Evolutionary conservation across 2,113 vertebrate species (phyloP), one percentile per base, ranked within the genome.

Genomic region (Ursus arctos): DNA sequence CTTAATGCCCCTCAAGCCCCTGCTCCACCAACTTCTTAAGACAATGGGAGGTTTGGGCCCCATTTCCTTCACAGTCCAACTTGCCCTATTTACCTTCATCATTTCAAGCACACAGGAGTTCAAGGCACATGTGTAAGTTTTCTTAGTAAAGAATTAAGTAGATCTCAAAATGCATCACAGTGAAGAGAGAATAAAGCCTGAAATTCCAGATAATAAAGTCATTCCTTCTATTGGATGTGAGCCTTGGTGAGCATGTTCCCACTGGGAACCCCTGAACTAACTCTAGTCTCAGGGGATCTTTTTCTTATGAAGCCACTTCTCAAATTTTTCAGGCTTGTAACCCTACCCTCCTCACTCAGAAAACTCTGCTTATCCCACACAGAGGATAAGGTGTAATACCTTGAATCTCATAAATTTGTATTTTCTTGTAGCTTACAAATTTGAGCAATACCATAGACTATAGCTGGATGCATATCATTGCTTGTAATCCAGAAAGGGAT

Each of bases 361-460:
- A 92, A 83, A 67, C 33, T 43, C 22, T 67, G 19, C 21, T 80
- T 95, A 49, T 53, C 19, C 6, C 26, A 49, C 55, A 59, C 57
- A 87, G 69, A 95, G 6, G 43, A 28, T 65, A 9, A 82, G 0
- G 6, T 57, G 3, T 36, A 43, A 51, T 15, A 33, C 26, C 14
- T 84, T 36, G 22, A 33, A 43, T 65, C 26, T 79, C 84, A 11
- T 18, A 88, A 67, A 84, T 84, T 59, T 80, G 0, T 77, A 72
- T 91, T 94, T 95, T 91, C 77, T 36, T 43, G 22, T 53, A 63
- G 43, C 53, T 82, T 95, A 4, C 21, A 97, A 95, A 88, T 88
- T 69, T 49, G n/a, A 95, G 19, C 7, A 22, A 40, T 8, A 33
- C 24, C 55, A 22, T 10, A 31, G 18, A 59, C 22, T 57, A 33